Percentiles rank a stretch among this genome's conserved stretches.
Evolutionary conservation across 2,888 invertebrate species (phyloP).

Genomic region (Heliconius charithonia): DNA sequence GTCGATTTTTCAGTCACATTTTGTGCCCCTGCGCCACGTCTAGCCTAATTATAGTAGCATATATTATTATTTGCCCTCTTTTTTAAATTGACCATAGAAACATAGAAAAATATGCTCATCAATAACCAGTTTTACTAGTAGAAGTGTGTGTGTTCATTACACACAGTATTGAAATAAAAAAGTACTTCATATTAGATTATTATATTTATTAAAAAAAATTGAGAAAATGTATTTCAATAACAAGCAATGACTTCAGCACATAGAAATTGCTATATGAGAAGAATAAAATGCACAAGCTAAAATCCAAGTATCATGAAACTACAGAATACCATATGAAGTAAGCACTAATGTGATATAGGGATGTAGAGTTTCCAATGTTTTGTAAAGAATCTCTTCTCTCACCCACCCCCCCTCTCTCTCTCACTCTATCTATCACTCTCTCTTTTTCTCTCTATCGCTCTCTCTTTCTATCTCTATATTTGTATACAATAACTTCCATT

Average conservation of each 20-base stretch:
- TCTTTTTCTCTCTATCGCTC: too few species aligned
- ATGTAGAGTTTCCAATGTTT: not conserved
- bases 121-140: not conserved
- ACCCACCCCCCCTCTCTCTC: too few species aligned
- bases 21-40: too few species aligned
- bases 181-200: not conserved
- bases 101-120: too few species aligned
- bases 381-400: too few species aligned
- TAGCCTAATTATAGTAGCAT: too few species aligned
- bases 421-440: too few species aligned
- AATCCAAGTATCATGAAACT: not conserved
- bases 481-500: too few species aligned
- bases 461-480: too few species aligned
- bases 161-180: not conserved
- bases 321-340: not conserved
- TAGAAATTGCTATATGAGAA: not conserved
- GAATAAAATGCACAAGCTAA: not conserved
- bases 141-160: not conserved
- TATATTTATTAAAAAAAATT: conserved; percentile 1
- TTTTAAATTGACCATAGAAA: too few species aligned
- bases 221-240: not conserved
- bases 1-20: too few species aligned
- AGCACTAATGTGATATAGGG: not conserved
- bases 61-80: too few species aligned
- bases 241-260: not conserved